phyloP scores from a whole-genome alignment of 1,140 invertebrate species.

The Ooceraea biroi region DNA sequence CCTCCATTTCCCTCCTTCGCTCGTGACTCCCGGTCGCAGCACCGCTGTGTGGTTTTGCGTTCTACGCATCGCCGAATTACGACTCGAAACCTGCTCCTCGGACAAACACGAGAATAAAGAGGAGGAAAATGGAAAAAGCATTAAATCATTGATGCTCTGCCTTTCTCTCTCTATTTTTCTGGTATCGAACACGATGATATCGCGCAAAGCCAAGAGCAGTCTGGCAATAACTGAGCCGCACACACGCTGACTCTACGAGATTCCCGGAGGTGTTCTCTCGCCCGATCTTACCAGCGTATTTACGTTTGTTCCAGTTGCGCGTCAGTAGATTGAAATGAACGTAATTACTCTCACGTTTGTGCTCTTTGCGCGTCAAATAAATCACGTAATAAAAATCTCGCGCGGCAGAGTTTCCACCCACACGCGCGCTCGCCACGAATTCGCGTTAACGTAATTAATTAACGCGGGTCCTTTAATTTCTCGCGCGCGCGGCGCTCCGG shows the following conservation, averaged over 20 bases:
- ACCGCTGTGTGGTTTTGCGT: constrained; percentile 32
- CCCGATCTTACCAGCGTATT: neutral
- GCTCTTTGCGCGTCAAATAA: neutral
- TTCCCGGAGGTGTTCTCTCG: neutral
- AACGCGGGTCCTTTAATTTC: neutral
- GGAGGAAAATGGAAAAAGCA: neutral
- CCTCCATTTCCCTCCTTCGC: neutral
- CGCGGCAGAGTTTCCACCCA: neutral
- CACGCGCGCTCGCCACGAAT: too few relatives aligned
- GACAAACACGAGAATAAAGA: neutral
- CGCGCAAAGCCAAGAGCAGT: constrained; percentile 13
- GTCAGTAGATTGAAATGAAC: neutral
- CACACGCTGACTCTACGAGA: neutral
- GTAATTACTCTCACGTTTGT: neutral
- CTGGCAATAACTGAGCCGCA: too few relatives aligned
- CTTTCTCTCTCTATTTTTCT: neutral
- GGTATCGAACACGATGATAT: neutral
- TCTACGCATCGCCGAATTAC: constrained; percentile 48
- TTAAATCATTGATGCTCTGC: neutral
- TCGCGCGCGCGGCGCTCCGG: neutral
- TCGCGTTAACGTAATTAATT: constrained; percentile 4
- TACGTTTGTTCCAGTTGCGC: neutral
- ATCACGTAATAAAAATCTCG: neutral
- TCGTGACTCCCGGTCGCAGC: constrained; percentile 24
- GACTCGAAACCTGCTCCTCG: neutral